Evolutionary conservation across 2,797 vertebrate species (phyloP), one percentile per base, ranked within the genome.

Genomic region (Gymnoscopelus microlampas): DNA sequence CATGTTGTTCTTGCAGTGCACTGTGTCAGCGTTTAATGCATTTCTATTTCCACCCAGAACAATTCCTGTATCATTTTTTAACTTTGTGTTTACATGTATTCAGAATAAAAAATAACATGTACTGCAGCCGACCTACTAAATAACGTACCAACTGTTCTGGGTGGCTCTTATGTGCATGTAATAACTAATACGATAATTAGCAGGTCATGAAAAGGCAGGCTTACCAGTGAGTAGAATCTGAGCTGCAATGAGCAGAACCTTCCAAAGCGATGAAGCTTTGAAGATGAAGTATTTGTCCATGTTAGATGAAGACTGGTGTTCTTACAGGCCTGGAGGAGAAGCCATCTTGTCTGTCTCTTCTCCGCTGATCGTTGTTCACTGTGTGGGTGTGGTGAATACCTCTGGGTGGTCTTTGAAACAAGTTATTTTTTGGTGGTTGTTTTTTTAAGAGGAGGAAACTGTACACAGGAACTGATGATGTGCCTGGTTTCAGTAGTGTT

Each of bases 221-320:
- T 89, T 89, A 91, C 87, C 86, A 7, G 58, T 82, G 23, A 79
- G 68, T 3, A 82, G 58, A 73, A 82, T 63, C 63, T 84, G 82
- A 71, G 66, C 71, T 50, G 71, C 57, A 70, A 81, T 0, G 13
- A 88, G 81, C 55, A 89, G 68, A 78, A 87, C 48, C 7, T 87
- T 66, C 48, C 75, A 64, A 0, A 86, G 47, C 26, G 26, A 29
- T 29, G 26, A 29, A 70, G 54, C 58, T 48, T 79, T 82, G 10
- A 29, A 63, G 53, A 67, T 3, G 1, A 54, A n/a, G 50, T 74
- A 68, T 49, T 69, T 50, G 59, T 56, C 55, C 87, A 87, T 88
- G 74, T n/a, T 76, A 49, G 67, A 63, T 62, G 35, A 63, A n/a
- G 8, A 8, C 23, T 51, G 65, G 50, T 49, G n/a, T 29, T 29